phyloP scores from a whole-genome alignment of 1,140 invertebrate species.

The Oscheius sp. region DNA sequence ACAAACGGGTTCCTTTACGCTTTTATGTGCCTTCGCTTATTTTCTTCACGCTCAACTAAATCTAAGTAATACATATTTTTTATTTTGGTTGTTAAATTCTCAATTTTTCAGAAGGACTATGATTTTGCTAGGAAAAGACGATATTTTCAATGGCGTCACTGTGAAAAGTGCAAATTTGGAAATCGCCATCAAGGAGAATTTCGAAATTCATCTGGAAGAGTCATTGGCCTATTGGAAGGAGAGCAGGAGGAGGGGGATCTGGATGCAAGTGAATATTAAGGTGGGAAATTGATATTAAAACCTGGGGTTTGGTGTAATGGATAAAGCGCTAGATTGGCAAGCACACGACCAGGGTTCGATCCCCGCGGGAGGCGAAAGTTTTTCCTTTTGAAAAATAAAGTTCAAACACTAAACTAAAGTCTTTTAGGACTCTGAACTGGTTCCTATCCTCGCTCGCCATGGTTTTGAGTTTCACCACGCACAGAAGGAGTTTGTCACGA shows the following conservation, averaged over 20 bases:
- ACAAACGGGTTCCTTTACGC: no score
- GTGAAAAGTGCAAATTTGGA: background rate
- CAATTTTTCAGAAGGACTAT: background rate
- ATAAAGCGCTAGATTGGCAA: no score
- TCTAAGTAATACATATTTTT: no score
- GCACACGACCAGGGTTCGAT: no score
- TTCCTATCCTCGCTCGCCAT: background rate
- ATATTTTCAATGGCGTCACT: background rate
- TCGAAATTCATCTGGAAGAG: background rate
- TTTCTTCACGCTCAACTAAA: no score
- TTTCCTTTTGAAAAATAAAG: background rate
- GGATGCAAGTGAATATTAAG: background rate
- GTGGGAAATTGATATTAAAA: background rate
- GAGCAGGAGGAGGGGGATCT: background rate
- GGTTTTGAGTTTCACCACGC: constrained; percentile 2
- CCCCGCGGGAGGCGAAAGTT: background rate
- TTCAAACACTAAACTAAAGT: background rate
- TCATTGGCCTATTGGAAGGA: background rate
- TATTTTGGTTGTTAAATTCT: no score
- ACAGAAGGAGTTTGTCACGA: background rate
- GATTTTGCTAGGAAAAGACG: background rate
- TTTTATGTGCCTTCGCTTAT: no score
- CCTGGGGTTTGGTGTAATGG: background rate
- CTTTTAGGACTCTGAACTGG: constrained; percentile 3
- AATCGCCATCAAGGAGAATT: background rate